phyloP scores from a whole-genome alignment of 1,140 invertebrate species.

The Drosophila hydei region DNA sequence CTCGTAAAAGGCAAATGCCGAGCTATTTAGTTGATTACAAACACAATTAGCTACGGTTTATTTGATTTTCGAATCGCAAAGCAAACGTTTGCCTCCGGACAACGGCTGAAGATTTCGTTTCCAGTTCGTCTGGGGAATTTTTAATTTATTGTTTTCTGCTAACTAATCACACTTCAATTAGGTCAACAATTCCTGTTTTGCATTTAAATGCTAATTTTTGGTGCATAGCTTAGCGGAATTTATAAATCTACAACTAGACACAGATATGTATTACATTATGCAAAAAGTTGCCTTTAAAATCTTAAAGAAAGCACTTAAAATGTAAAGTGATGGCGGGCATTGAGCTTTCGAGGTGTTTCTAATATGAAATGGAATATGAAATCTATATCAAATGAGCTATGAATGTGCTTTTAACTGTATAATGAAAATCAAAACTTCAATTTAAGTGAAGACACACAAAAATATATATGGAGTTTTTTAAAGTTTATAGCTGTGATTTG shows the following conservation, averaged over 20 bases:
- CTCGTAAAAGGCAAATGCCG: constrained; percentile 67
- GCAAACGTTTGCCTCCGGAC: constrained; percentile 39
- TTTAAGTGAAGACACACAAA: too few species aligned
- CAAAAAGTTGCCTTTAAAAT: too few species aligned
- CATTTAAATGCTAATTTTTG: neutral
- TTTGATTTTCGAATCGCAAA: constrained; percentile 72
- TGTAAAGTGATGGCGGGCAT: too few species aligned
- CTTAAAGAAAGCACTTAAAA: too few species aligned
- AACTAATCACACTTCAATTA: constrained; percentile 11
- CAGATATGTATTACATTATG: too few species aligned
- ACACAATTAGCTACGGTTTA: constrained; percentile 79
- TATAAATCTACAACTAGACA: neutral
- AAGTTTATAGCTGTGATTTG: too few species aligned
- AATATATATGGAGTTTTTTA: too few species aligned
- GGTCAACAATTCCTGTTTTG: neutral
- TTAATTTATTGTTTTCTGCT: constrained; percentile 25
- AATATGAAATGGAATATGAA: too few species aligned
- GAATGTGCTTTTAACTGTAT: too few species aligned
- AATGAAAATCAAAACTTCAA: too few species aligned
- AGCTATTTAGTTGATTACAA: constrained; percentile 80
- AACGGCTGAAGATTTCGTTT: constrained; percentile 39
- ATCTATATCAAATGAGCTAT: too few species aligned
- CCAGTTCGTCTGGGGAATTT: constrained; percentile 23
- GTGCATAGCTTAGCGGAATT: neutral
- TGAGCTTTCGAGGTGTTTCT: too few species aligned